These are phyloP conservation scores for Lysandra bellargus DNA, from an alignment of 2,888 invertebrate genomes.

Conservation along the genomic window DNA sequence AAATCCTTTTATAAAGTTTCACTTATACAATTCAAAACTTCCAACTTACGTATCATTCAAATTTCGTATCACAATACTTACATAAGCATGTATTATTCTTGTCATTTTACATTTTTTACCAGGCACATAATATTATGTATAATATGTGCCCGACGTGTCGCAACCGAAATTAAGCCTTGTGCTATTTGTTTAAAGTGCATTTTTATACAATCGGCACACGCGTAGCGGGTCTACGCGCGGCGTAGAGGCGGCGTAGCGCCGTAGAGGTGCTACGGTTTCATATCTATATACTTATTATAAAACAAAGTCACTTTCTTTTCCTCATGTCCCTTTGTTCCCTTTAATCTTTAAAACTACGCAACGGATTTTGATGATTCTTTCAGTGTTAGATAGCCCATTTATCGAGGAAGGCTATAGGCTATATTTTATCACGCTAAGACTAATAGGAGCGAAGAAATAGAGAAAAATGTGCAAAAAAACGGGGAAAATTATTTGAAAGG, in stretches of 20 bases:
- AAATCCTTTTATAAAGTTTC: neutral
- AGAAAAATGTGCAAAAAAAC: too few species aligned
- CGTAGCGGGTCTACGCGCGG: conserved; percentile 5
- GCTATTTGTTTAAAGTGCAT: neutral
- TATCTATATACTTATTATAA: too few species aligned
- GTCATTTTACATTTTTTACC: neutral
- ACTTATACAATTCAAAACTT: neutral
- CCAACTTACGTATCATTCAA: neutral
- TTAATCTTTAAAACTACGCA: too few species aligned
- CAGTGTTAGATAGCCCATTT: too few species aligned
- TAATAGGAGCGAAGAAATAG: too few species aligned
- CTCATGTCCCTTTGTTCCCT: too few species aligned
- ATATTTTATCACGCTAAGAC: too few species aligned
- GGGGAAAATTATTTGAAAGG: too few species aligned
- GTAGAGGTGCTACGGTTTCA: neutral
- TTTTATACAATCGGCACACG: neutral
- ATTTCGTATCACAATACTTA: neutral
- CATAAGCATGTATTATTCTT: neutral
- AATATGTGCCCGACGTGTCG: neutral
- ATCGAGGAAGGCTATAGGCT: too few species aligned
- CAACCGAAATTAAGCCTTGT: neutral
- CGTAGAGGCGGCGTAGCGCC: conserved; percentile 5
- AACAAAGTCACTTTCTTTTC: too few species aligned
- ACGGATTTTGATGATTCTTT: too few species aligned
- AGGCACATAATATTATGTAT: neutral